Conservation (phyloP, 2,888 invertebrate species). For the Pseudoips prasinana region DNA sequence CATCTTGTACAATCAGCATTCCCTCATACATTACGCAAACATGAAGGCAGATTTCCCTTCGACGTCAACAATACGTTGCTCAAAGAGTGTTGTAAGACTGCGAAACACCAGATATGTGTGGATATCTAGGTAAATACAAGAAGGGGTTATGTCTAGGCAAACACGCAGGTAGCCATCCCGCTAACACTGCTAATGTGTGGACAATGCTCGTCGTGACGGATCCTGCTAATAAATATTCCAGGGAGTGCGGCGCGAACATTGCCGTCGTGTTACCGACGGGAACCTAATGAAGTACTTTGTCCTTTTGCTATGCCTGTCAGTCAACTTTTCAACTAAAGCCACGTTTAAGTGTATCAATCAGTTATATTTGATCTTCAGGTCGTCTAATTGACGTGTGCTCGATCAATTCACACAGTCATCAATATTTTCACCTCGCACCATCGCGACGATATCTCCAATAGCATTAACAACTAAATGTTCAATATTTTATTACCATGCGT, state of each 20-base stretch:
- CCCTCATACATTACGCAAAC: slow-evolving; percentile 62
- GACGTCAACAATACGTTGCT: slow-evolving; percentile 67
- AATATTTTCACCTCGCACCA: slow-evolving; percentile 54
- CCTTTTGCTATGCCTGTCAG: slow-evolving; percentile 4
- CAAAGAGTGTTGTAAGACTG: slow-evolving; percentile 66
- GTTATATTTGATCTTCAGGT: slow-evolving; percentile 2
- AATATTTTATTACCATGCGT: slow-evolving; percentile 72
- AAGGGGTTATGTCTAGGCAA: slow-evolving; percentile 60
- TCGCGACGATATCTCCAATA: slow-evolving; percentile 51
- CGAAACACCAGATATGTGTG: slow-evolving; percentile 60
- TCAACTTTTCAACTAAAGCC: too few species aligned
- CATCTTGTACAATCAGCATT: slow-evolving; percentile 56
- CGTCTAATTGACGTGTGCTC: slow-evolving; percentile 24
- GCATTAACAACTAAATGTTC: slow-evolving; percentile 69
- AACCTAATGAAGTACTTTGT: slow-evolving; percentile 30
- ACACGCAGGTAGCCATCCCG: slow-evolving; percentile 67
- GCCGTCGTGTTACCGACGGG: slow-evolving; percentile 31
- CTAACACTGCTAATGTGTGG: slow-evolving; percentile 78
- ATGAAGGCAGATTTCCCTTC: slow-evolving; percentile 67
- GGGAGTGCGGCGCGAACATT: slow-evolving; percentile 64
- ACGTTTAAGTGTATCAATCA: background rate
- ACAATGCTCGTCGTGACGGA: slow-evolving; percentile 76
- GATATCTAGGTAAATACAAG: slow-evolving; percentile 68
- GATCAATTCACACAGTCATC: slow-evolving; percentile 39
- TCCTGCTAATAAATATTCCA: slow-evolving; percentile 77